Conservation (phyloP, 2,113 vertebrate species). For the Malurus alboscapulatus region DNA sequence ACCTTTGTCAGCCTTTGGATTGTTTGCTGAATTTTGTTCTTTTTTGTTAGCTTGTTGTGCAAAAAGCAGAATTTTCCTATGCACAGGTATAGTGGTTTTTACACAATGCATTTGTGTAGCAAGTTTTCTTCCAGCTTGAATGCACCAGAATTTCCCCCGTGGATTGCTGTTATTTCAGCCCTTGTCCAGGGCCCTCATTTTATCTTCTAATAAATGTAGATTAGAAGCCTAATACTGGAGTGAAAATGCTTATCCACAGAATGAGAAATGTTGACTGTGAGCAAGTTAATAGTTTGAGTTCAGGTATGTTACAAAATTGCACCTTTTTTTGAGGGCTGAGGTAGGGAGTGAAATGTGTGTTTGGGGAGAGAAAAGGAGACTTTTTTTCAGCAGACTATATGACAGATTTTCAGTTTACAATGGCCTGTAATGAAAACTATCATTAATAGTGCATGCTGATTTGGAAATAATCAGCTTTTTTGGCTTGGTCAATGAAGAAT, state of each 20-base stretch:
- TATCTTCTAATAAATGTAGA: not conserved
- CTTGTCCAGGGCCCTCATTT: not conserved
- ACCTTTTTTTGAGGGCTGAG: not conserved
- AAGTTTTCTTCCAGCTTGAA: not conserved
- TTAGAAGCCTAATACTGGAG: not conserved
- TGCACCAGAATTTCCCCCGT: not conserved
- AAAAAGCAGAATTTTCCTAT: not conserved
- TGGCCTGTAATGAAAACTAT: not conserved
- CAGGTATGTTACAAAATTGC: not conserved
- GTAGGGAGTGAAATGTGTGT: too few species aligned
- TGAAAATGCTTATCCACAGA: not conserved
- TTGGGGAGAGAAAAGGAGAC: not conserved
- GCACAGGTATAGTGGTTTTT: not conserved
- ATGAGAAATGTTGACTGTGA: not conserved
- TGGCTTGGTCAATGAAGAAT: not conserved
- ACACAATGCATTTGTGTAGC: not conserved
- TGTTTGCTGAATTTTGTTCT: not conserved
- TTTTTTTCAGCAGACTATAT: not conserved
- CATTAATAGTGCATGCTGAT: not conserved
- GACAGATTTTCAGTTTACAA: not conserved
- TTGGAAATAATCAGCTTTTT: not conserved
- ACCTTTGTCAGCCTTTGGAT: not conserved
- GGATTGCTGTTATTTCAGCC: not conserved
- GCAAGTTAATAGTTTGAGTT: not conserved
- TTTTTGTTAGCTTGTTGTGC: not conserved